These are phyloP conservation scores for Lamproptera curius DNA, from an alignment of 2,888 invertebrate genomes.

Conservation along the genomic window DNA sequence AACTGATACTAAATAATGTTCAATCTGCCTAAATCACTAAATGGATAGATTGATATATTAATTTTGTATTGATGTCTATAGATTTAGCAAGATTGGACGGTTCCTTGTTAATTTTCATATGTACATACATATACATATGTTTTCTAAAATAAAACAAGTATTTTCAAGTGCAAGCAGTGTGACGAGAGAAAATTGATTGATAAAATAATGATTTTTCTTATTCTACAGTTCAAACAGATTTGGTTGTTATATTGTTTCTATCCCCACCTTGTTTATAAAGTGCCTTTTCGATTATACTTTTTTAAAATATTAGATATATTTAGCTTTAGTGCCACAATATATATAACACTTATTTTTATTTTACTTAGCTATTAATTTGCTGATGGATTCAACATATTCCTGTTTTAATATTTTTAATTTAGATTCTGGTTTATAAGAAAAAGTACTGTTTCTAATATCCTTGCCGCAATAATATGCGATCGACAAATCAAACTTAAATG, in stretches of 20 bases:
- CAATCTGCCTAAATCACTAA: conserved; percentile 13
- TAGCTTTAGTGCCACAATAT: conserved; percentile 45
- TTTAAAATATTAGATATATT: conserved; percentile 44
- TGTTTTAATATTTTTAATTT: conserved; percentile 54
- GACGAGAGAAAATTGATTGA: conserved; percentile 67
- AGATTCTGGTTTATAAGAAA: conserved; percentile 37
- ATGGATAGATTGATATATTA: conserved; percentile 19
- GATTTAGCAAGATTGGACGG: conserved; percentile 44
- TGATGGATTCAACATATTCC: conserved; percentile 47
- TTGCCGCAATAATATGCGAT: conserved; percentile 10
- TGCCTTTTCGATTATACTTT: conserved; percentile 59
- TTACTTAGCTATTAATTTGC: conserved; percentile 50
- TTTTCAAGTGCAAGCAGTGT: conserved; percentile 73
- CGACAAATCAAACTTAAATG: conserved; percentile 22
- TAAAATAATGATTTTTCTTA: conserved; percentile 39
- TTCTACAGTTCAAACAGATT: conserved; percentile 35
- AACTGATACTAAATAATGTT: neutral
- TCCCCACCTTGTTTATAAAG: conserved; percentile 49
- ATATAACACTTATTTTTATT: conserved; percentile 40
- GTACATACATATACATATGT: conserved; percentile 49
- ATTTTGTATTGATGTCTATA: conserved; percentile 28
- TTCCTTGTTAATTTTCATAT: conserved; percentile 58
- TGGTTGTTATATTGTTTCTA: conserved; percentile 45
- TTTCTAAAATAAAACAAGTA: conserved; percentile 52
- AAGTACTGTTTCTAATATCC: conserved; percentile 13